Conservation (phyloP, 2,888 invertebrate genomes). For the Sepioteuthis lessoniana region DNA sequence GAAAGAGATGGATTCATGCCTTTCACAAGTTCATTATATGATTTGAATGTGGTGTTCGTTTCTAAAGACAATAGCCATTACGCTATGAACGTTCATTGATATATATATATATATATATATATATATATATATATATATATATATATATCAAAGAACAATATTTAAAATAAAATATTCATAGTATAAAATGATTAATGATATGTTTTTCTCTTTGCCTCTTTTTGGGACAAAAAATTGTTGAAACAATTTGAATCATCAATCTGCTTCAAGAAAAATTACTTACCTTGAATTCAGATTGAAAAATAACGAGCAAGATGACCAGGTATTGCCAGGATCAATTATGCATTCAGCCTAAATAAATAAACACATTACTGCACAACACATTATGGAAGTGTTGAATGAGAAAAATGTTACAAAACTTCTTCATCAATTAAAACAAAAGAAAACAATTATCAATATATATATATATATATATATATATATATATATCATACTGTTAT, state of each 20-base stretch:
- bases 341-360: background rate
- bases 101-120: background rate
- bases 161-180: background rate
- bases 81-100: no score
- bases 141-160: background rate
- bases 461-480: no score
- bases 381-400: no score
- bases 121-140: background rate
- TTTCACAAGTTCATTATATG: no score
- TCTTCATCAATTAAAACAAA: background rate
- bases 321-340: background rate
- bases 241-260: background rate
- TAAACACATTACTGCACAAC: background rate
- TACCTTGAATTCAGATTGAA: background rate
- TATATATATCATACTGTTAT: no score
- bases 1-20: no score
- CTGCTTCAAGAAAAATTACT: background rate
- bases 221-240: background rate
- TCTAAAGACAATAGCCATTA: no score
- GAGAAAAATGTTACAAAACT: background rate
- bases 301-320: background rate
- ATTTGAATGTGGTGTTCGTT: no score
- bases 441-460: background rate
- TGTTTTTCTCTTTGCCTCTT: background rate
- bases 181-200: conserved; percentile 16